Evolutionary conservation across 1,140 invertebrate genomes (phyloP), one percentile per base, ranked within the genome.

Genomic region (Pemphigus obesinymphae): DNA sequence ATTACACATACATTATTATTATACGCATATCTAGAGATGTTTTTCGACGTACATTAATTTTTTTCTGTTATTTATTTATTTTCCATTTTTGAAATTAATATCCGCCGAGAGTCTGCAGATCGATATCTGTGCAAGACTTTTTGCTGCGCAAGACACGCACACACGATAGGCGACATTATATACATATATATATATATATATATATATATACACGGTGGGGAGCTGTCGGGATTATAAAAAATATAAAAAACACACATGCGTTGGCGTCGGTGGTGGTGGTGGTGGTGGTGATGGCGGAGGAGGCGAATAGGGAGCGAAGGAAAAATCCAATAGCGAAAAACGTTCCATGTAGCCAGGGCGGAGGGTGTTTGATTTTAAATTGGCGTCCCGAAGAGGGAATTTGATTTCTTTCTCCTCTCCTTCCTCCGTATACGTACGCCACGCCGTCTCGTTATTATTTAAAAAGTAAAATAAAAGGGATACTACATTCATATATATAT

Each of bases 311-410:
- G 55, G 76, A 48, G 70, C 17, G 29, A 73, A 50, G 37, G 20
- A 76, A 40, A 80, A 80, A 80, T 80, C 76, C 55, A 80, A 78
- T 78, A 78, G 75, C 31, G 76, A 58, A 80, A 80, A 61, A 80
- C 15, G 76, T 61, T 34, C n/a, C 17, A n/a, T 34, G n/a, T n/a
- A n/a, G n/a, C n/a, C n/a, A n/a, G 23, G 75, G 70, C 50, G 76
- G 55, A 80, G 76, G 76, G 76, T 43, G 76, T 80, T 80, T 61
- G 76, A 43, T 80, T 80, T 80, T 80, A 80, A 80, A 80, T 80
- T 80, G 76, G 76, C 76, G 37, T 80, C 17, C 53, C 50, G 37
- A 61, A 63, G 53, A 48, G 76, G 76, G 76, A 80, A 80, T 80
- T 80, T 80, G 76, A 80, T 80, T 80, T 80, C 55, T 80, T 80